Percentiles rank a stretch among this genome's conserved stretches.
phyloP scores from a whole-genome alignment of 2,797 vertebrate genomes.

The Muraenolepis orangiensis region DNA sequence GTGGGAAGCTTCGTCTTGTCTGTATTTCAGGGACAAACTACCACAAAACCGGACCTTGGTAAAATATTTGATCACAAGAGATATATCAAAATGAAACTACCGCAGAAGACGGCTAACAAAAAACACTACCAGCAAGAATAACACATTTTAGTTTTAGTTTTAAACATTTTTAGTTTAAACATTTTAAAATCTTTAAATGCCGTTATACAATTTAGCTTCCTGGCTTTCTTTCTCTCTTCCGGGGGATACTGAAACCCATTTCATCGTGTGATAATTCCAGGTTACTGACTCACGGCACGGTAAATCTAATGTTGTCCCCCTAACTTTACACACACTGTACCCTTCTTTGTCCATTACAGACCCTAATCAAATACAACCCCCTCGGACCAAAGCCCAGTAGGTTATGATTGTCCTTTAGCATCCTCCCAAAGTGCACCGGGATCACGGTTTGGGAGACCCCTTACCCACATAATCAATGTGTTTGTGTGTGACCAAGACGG shows the following conservation, averaged over 20 bases:
- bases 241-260: background rate
- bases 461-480: slow-evolving; percentile 17
- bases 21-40: background rate
- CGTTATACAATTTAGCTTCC: background rate
- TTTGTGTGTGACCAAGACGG: background rate
- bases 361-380: slow-evolving; percentile 21
- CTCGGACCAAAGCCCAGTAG: slow-evolving; percentile 29
- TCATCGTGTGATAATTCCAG: slow-evolving; percentile 2
- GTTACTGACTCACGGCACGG: background rate
- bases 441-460: slow-evolving; percentile 9
- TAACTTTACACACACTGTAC: slow-evolving; percentile 11
- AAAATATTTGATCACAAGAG: background rate
- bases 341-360: slow-evolving; percentile 16
- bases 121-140: background rate
- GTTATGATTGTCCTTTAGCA: slow-evolving; percentile 10
- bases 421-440: slow-evolving; percentile 9
- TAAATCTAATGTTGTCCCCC: slow-evolving; percentile 13
- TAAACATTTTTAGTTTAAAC: no score
- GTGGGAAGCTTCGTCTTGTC: slow-evolving; percentile 16
- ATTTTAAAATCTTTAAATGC: background rate
- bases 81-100: background rate
- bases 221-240: background rate
- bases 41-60: background rate
- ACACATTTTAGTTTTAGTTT: background rate
- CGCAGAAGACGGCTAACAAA: background rate